Evolutionary conservation across 2,888 invertebrate species (phyloP).

Genomic region (Troglohyphantes excavatus): DNA sequence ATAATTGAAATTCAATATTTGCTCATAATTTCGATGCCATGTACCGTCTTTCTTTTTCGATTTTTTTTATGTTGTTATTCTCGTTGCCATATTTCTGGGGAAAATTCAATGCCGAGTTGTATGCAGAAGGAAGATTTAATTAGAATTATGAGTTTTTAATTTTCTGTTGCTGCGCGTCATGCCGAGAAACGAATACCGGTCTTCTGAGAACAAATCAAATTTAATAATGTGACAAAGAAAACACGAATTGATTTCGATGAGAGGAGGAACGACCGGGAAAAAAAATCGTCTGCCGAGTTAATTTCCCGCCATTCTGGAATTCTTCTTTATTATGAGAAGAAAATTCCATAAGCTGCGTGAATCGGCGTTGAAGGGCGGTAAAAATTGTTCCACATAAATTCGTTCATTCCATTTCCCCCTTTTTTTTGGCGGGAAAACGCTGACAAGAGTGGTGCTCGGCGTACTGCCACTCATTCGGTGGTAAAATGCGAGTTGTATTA

Average conservation of each 20-base stretch:
- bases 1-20: constrained; percentile 59
- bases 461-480: constrained; percentile 19
- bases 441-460: constrained; percentile 27
- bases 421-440: constrained; percentile 33
- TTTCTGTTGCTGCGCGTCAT: not conserved
- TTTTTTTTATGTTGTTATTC: not conserved
- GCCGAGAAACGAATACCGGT: constrained; percentile 2
- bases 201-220: constrained; percentile 24
- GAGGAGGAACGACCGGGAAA: not conserved
- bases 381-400: constrained; percentile 42
- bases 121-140: constrained; percentile 23
- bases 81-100: no score
- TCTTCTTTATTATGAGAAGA: constrained; percentile 13
- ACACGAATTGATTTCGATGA: constrained; percentile 27
- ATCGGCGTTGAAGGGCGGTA: not conserved
- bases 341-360: constrained; percentile 22
- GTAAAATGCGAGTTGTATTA: constrained; percentile 34
- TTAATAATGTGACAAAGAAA: constrained; percentile 50
- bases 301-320: constrained; percentile 20
- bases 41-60: not conserved
- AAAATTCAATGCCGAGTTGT: no score
- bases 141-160: constrained; percentile 46
- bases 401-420: constrained; percentile 14
- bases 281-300: constrained; percentile 3
- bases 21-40: constrained; percentile 2